Evolutionary conservation across 2,888 invertebrate genomes (phyloP).

Genomic region (Clepsis dumicolana): DNA sequence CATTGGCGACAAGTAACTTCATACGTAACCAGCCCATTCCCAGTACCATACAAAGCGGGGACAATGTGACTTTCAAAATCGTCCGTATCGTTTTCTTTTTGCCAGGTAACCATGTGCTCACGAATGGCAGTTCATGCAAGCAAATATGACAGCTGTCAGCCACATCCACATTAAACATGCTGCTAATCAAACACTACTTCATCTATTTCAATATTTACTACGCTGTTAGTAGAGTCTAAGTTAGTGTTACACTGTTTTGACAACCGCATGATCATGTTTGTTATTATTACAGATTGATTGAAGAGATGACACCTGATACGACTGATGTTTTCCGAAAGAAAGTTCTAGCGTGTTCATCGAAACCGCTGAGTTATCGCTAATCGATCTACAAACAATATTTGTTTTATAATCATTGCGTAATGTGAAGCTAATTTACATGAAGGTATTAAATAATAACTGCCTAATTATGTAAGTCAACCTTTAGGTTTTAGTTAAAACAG

Average conservation of each 20-base stretch:
- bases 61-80: constrained; percentile 56
- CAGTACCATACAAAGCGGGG: neutral
- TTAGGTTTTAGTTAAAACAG: neutral
- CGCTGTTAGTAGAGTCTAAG: constrained; percentile 39
- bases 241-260: constrained; percentile 19
- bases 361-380: constrained; percentile 46
- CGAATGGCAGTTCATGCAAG: constrained; percentile 58
- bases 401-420: constrained; percentile 46
- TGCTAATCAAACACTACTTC: neutral
- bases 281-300: constrained; percentile 51
- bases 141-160: constrained; percentile 52
- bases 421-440: constrained; percentile 23
- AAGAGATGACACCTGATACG: constrained; percentile 57
- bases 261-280: constrained; percentile 38
- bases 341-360: constrained; percentile 43
- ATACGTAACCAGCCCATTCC: constrained; percentile 17
- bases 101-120: constrained; percentile 53
- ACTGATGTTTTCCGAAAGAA: constrained; percentile 49
- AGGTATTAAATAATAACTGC: constrained; percentile 23
- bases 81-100: constrained; percentile 54
- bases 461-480: constrained; percentile 1
- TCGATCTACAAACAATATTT: constrained; percentile 45
- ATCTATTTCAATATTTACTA: constrained; percentile 38
- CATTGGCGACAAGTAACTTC: neutral
- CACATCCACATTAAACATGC: constrained; percentile 38